Evolutionary conservation across 2,888 invertebrate species (phyloP).

Genomic region (Actias luna): DNA sequence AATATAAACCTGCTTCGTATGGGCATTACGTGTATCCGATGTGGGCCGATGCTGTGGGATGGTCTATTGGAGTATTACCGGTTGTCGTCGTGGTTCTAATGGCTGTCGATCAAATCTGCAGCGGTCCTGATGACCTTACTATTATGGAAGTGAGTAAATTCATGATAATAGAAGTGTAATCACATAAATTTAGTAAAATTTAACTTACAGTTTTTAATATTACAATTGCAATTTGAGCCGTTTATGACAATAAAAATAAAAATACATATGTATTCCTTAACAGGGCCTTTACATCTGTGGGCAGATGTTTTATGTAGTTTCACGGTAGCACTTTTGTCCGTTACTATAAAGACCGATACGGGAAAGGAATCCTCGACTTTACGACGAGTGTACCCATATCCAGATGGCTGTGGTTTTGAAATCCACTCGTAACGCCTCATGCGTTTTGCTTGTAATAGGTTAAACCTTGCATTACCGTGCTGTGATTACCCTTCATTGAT

Average conservation of each 20-base stretch:
- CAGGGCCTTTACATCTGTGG: too few species aligned
- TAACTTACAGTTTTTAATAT: neutral
- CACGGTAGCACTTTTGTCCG: too few species aligned
- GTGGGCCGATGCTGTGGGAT: slow-evolving; percentile 90
- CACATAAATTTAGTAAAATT: neutral
- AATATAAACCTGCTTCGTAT: slow-evolving; percentile 88
- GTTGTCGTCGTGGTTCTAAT: slow-evolving; percentile 84
- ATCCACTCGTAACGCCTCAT: too few species aligned
- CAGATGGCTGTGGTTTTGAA: too few species aligned
- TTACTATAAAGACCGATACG: too few species aligned
- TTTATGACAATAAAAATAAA: neutral
- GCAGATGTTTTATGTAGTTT: too few species aligned
- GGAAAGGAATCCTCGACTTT: too few species aligned
- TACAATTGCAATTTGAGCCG: neutral
- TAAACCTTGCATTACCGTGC: too few species aligned
- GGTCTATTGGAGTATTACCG: slow-evolving; percentile 88
- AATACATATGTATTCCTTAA: too few species aligned
- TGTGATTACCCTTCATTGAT: too few species aligned
- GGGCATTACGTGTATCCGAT: slow-evolving; percentile 89
- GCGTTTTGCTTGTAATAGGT: too few species aligned
- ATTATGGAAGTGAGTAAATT: slow-evolving; percentile 67
- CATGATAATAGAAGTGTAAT: neutral
- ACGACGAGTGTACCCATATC: too few species aligned
- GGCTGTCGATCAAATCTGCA: slow-evolving; percentile 80
- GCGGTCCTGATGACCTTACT: slow-evolving; percentile 80